Percentiles rank a stretch among this genome's conserved stretches.
phyloP scores from a whole-genome alignment of 2,888 invertebrate species.

The Xylocampa areola region DNA sequence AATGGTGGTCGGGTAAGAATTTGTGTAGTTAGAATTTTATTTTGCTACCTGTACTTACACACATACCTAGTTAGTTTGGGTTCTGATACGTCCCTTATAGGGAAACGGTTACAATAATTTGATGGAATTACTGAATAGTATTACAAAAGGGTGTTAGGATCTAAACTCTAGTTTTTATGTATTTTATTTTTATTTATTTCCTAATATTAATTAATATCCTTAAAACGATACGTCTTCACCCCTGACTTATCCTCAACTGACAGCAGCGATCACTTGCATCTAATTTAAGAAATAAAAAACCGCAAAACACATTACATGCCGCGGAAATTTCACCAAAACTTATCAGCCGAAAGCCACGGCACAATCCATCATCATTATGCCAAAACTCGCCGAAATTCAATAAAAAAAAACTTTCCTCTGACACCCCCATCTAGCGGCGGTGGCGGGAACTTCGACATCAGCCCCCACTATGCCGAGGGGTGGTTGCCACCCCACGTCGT shows the following conservation, averaged over 20 bases:
- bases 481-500: constrained; percentile 82
- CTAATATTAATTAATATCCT: neutral
- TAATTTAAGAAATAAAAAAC: constrained; percentile 80
- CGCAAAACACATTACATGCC: constrained; percentile 83
- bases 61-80: too few species aligned
- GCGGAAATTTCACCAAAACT: constrained; percentile 81
- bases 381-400: constrained; percentile 88
- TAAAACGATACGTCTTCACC: constrained; percentile 43
- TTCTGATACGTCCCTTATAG: too few species aligned
- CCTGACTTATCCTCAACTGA: constrained; percentile 60
- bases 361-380: constrained; percentile 89
- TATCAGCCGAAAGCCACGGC: constrained; percentile 84
- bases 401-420: constrained; percentile 83
- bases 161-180: too few species aligned
- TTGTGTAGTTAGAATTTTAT: constrained; percentile 42
- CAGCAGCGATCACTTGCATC: constrained; percentile 69
- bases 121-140: too few species aligned
- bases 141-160: neutral
- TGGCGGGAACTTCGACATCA: constrained; percentile 73
- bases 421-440: constrained; percentile 86
- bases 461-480: constrained; percentile 74
- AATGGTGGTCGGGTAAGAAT: constrained; percentile 31
- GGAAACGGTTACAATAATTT: too few species aligned
- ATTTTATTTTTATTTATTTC: too few species aligned
- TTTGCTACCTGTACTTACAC: too few species aligned